Evolutionary conservation across 2,888 invertebrate genomes (phyloP), one percentile per base, ranked within the genome.

Genomic region (Arge pagana): DNA sequence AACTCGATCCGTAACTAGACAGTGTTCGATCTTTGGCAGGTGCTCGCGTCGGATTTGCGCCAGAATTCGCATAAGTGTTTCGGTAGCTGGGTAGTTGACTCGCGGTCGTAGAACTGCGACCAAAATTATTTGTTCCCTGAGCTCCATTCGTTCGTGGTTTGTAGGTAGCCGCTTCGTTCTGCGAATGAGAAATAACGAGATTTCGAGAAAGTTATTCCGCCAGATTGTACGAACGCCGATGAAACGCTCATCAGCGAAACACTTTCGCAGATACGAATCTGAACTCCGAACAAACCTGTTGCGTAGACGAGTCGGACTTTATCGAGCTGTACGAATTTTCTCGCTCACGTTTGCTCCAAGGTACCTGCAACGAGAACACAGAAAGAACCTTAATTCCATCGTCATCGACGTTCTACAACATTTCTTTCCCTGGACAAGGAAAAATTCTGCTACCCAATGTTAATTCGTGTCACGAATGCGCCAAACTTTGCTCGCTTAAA

Each of bases 91-190:
- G 62, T 21, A 68, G 57, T 35, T 61, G 61, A 52, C 63, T 69
- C 56, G 65, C 69, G 16, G 65, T 52, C 4, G 71, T 59, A 24
- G 65, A 21, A 30, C 69, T 69, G 39, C 70, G 61, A 21, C 52
- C 63, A 41, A 64, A 71, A 48, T 62, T 63, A 18, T 58, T 59
- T 10, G 58, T 45, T 11, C 33, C 45, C 6, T 23, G 33, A 23
- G 33, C 33, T 7, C 33, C 10, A 45, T 11, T 33, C 13, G 45
- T 62, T 51, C 61, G 66, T 11, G 68, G 50, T 62, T 70, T 64
- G 56, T 73, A 75, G 51, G 63, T 56, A 48, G 66, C 67, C 21
- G 60, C 55, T 45, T 74, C 73, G 50, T 63, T 62, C 76, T 76
- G 65, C 37, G 64, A 65, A 56, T 16, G 42, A 50, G 50, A 48